A percentile compares a stretch with the other conserved stretches of the same genome.
phyloP scores from a whole-genome alignment of 2,888 invertebrate genomes.

The Spialia ferax region DNA sequence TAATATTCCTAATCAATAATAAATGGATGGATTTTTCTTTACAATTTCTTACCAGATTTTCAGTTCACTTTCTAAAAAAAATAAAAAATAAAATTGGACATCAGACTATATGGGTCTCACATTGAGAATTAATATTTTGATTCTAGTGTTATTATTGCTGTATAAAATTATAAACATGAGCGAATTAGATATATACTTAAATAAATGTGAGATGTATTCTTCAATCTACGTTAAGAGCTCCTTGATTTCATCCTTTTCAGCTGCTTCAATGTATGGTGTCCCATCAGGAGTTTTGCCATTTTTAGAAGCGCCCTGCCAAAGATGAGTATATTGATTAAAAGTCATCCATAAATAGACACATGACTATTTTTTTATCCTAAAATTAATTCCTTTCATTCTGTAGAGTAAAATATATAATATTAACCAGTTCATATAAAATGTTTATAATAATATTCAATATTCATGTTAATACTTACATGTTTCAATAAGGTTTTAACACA shows the following conservation, averaged over 20 bases:
- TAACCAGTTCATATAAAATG: too few relatives aligned
- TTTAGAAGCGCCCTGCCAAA: constrained; percentile 92
- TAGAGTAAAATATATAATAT: too few relatives aligned
- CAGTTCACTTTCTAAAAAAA: too few relatives aligned
- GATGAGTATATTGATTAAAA: constrained; percentile 3
- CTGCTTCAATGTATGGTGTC: constrained; percentile 94
- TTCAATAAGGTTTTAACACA: constrained; percentile 95
- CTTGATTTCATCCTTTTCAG: constrained; percentile 97
- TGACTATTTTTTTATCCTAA: too few relatives aligned
- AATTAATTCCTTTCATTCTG: not conserved
- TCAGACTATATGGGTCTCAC: too few relatives aligned
- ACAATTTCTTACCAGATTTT: too few relatives aligned
- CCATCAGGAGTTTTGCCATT: constrained; percentile 95
- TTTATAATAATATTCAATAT: too few relatives aligned
- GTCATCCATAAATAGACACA: not conserved
- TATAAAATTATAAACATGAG: constrained; percentile 64
- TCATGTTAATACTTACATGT: constrained; percentile 88
- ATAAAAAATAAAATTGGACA: too few relatives aligned
- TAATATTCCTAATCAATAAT: too few relatives aligned
- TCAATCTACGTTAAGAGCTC: constrained; percentile 85
- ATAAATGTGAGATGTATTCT: constrained; percentile 35
- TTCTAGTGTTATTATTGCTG: constrained; percentile 65
- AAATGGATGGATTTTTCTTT: too few relatives aligned
- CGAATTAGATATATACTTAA: constrained; percentile 52
- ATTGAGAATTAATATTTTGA: constrained; percentile 64